Evolutionary conservation across 2,888 invertebrate genomes (phyloP).

Genomic region (Dicranocentrus wangi): DNA sequence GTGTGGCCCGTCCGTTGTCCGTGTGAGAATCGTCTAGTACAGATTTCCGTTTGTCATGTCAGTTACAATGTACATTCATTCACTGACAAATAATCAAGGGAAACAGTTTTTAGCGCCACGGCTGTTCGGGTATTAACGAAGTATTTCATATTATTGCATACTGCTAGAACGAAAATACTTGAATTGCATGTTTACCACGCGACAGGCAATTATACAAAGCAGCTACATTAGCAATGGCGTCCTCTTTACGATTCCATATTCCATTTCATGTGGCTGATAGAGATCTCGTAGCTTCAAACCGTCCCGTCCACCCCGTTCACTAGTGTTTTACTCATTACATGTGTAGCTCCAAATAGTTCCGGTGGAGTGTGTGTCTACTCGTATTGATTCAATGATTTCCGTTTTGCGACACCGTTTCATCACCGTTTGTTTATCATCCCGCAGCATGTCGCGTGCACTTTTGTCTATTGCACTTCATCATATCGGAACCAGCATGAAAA

Average conservation of each 20-base stretch:
- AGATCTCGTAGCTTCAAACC: too few relatives aligned
- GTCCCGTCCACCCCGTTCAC: too few relatives aligned
- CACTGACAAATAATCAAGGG: too few relatives aligned
- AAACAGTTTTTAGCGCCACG: too few relatives aligned
- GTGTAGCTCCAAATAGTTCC: constrained; percentile 7
- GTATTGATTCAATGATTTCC: constrained; percentile 11
- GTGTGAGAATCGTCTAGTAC: background rate
- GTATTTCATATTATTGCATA: too few relatives aligned
- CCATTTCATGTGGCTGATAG: too few relatives aligned
- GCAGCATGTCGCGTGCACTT: constrained; percentile 11
- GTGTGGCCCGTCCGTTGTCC: background rate
- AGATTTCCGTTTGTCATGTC: constrained; percentile 8
- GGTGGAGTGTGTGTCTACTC: background rate
- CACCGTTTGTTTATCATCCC: background rate
- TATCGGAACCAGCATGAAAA: background rate
- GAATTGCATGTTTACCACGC: too few relatives aligned
- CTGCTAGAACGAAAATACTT: too few relatives aligned
- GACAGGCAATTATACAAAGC: too few relatives aligned
- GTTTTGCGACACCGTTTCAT: background rate
- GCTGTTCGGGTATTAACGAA: too few relatives aligned
- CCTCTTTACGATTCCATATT: too few relatives aligned
- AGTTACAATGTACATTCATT: background rate
- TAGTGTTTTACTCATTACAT: background rate
- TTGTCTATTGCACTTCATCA: background rate
- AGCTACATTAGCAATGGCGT: too few relatives aligned